Evolutionary conservation across 2,113 vertebrate genomes (phyloP).

Genomic region (Cathartes aura): DNA sequence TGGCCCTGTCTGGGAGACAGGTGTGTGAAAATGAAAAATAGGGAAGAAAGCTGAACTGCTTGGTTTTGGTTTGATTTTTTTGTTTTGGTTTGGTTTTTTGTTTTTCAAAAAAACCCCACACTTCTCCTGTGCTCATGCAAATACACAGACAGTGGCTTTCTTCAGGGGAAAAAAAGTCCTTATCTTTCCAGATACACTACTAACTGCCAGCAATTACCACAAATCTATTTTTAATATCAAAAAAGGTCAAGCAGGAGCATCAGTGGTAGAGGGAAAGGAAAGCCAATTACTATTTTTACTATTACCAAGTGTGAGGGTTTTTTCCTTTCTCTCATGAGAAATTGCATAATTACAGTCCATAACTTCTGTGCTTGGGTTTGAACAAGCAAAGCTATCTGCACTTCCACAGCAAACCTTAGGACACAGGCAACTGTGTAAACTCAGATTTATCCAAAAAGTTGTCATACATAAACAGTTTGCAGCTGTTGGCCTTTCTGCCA

Average conservation of each 20-base stretch:
- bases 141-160: neutral
- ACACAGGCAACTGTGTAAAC: constrained; percentile 56
- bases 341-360: constrained; percentile 19
- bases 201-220: neutral
- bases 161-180: neutral
- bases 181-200: neutral
- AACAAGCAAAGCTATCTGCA: constrained; percentile 21
- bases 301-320: neutral
- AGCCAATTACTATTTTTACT: constrained; percentile 6
- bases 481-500: constrained; percentile 65
- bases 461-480: constrained; percentile 56
- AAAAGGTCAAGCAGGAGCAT: constrained; percentile 4
- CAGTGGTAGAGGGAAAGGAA: neutral
- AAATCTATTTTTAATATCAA: neutral
- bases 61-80: neutral
- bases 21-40: neutral
- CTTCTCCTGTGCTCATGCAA: neutral
- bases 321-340: constrained; percentile 47
- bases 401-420: constrained; percentile 38
- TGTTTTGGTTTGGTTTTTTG: neutral
- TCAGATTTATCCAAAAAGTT: constrained; percentile 52
- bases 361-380: constrained; percentile 43
- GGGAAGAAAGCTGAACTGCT: neutral
- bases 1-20: neutral
- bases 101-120: neutral